Conservation (phyloP, 2,888 invertebrate species). For the Platerodrilus igneus region DNA sequence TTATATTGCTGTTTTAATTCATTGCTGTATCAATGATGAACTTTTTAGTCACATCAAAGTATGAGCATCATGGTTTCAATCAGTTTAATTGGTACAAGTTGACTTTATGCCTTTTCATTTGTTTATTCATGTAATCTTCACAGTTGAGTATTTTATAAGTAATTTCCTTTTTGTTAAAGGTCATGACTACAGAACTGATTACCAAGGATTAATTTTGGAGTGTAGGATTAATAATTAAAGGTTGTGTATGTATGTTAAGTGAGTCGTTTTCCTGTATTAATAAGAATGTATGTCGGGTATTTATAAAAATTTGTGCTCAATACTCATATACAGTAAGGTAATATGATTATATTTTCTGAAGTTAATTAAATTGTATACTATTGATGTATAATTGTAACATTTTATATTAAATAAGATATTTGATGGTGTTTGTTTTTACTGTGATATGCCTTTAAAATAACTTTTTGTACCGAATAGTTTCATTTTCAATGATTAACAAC, state of each 20-base stretch:
- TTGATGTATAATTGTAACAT: constrained; percentile 21
- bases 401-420: constrained; percentile 16
- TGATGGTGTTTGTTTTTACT: neutral
- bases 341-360: constrained; percentile 23
- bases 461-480: no score
- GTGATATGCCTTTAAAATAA: neutral
- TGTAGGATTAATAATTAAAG: no score
- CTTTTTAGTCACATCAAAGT: no score
- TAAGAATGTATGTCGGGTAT: constrained; percentile 20
- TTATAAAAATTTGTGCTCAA: constrained; percentile 21
- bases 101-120: no score
- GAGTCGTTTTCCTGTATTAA: constrained; percentile 19
- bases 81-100: no score
- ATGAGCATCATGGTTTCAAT: no score
- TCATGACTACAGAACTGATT: constrained; percentile 7
- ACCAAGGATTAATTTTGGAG: constrained; percentile 18
- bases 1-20: no score
- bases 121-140: no score
- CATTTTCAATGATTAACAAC: no score
- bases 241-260: constrained; percentile 18
- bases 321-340: constrained; percentile 23
- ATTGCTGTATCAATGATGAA: no score
- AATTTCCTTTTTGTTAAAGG: constrained; percentile 15
- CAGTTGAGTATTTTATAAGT: no score
- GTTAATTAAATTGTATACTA: constrained; percentile 19